phyloP scores from a whole-genome alignment of 2,797 vertebrate species.

The Pygocentrus nattereri region DNA sequence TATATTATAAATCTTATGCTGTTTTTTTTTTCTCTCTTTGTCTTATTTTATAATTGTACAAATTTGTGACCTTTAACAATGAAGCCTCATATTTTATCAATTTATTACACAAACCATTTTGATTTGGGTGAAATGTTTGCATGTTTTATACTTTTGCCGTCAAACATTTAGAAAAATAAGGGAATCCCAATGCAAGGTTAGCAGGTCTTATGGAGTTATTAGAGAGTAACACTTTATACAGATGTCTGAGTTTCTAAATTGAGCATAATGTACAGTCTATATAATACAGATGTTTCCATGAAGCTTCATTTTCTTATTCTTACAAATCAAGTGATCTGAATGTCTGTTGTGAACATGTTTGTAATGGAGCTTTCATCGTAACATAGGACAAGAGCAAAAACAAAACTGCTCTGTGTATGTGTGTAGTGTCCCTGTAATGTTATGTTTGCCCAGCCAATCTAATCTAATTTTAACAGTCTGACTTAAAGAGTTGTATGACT shows the following conservation, averaged over 20 bases:
- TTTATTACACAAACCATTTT: neutral
- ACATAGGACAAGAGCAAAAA: constrained; percentile 6
- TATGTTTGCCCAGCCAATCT: neutral
- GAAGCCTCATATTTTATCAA: neutral
- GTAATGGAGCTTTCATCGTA: neutral
- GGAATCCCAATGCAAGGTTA: neutral
- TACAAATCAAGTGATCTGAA: neutral
- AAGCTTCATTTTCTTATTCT: neutral
- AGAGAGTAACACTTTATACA: neutral
- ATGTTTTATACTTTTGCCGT: neutral
- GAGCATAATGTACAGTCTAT: neutral
- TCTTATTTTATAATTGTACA: neutral
- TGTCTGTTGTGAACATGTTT: constrained; percentile 4
- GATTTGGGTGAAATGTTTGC: constrained; percentile 3
- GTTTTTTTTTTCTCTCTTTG: neutral
- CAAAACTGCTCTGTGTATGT: neutral
- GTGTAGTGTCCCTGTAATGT: neutral
- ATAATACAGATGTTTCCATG: constrained; percentile 34
- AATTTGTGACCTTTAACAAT: constrained; percentile 22
- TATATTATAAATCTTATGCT: constrained; percentile 6
- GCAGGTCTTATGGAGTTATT: constrained; percentile 14
- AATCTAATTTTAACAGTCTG: neutral
- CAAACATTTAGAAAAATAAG: neutral
- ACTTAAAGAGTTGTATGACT: no score
- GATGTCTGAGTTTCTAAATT: neutral